These are phyloP conservation scores for Epinotia ramella DNA, from an alignment of 2,888 invertebrate species.

Conservation along the genomic window DNA sequence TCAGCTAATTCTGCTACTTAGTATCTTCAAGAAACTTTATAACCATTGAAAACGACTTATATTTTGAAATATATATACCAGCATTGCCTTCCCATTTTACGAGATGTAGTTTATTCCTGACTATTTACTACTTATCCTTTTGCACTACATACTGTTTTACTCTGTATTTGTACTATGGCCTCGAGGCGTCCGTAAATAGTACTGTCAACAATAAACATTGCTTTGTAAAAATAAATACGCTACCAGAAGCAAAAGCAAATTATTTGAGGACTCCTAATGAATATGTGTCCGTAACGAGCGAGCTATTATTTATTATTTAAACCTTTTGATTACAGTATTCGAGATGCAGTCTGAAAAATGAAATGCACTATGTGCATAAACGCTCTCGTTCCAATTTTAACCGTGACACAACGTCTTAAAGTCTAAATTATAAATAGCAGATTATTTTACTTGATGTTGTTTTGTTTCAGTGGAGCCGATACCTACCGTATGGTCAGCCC, in stretches of 20 bases:
- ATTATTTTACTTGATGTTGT: background rate
- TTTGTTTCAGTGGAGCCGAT: conserved; percentile 1
- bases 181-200: background rate
- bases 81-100: background rate
- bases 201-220: conserved; percentile 19
- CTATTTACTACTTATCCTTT: background rate
- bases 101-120: background rate
- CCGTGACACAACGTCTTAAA: background rate
- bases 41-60: no score
- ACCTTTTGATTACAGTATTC: conserved; percentile 35
- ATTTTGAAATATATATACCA: conserved; percentile 2
- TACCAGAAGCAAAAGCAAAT: conserved; percentile 13
- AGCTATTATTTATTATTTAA: conserved; percentile 34
- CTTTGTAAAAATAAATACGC: conserved; percentile 26
- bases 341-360: background rate
- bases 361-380: background rate
- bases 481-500: conserved; percentile 30
- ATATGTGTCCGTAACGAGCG: conserved; percentile 35
- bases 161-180: conserved; percentile 7
- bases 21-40: no score
- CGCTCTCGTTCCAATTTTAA: background rate
- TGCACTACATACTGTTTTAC: background rate
- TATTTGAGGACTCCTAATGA: conserved; percentile 38
- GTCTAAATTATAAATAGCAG: background rate
- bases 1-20: no score